Evolutionary conservation across 2,888 invertebrate genomes (phyloP).

Genomic region (Stenodera caucasica): DNA sequence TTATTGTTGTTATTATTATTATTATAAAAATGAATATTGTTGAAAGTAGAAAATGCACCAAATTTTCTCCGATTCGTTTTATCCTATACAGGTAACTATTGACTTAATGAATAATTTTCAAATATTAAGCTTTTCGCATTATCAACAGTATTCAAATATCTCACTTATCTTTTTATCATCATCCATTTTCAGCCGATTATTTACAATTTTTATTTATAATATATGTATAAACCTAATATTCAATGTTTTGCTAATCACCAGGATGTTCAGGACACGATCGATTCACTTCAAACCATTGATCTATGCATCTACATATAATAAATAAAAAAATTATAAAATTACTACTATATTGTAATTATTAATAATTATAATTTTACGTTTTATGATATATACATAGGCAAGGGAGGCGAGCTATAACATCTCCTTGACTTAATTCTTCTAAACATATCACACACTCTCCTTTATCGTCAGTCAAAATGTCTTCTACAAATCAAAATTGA

Average conservation of each 20-base stretch:
- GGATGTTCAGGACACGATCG: conserved; percentile 99
- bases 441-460: conserved; percentile 99
- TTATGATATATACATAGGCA: conserved; percentile 99
- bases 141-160: not conserved
- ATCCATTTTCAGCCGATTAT: conserved; percentile 37
- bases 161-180: not conserved
- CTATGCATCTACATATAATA: conserved; percentile 84
- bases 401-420: conserved; percentile 97
- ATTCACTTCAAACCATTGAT: conserved; percentile 99
- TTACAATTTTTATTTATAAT: conserved; percentile 41
- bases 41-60: conserved; percentile 24
- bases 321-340: not conserved
- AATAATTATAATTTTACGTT: conserved; percentile 65
- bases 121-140: conserved; percentile 31
- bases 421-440: conserved; percentile 93
- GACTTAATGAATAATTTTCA: conserved; percentile 24
- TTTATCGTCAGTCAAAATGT: conserved; percentile 92
- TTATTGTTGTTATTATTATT: conserved; percentile 2
- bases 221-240: conserved; percentile 44
- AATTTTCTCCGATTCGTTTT: too few species aligned
- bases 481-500: too few species aligned
- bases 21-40: conserved; percentile 17
- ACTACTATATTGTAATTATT: too few species aligned
- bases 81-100: conserved; percentile 32
- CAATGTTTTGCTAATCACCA: conserved; percentile 70